Conservation (phyloP, 2,888 invertebrate genomes). For the Cheilosia vulpina region DNA sequence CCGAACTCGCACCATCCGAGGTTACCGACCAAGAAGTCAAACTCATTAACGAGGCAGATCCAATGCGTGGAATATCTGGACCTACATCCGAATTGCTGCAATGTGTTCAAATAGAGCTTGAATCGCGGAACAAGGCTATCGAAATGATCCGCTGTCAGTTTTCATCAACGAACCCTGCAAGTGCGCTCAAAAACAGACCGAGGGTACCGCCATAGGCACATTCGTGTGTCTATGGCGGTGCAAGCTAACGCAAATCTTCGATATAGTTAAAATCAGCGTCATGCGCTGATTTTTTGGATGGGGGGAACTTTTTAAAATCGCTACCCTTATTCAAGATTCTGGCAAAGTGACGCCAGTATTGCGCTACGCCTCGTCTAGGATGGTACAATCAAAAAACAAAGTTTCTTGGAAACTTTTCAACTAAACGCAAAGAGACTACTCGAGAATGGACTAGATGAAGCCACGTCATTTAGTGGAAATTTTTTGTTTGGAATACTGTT, state of each 20-base stretch:
- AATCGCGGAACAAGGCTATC: constrained; percentile 80
- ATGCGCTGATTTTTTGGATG: no score
- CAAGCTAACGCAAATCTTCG: no score
- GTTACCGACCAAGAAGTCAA: constrained; percentile 81
- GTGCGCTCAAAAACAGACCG: constrained; percentile 77
- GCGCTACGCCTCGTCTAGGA: background rate
- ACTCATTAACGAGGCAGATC: constrained; percentile 80
- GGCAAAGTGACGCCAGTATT: constrained; percentile 9
- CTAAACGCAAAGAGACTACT: background rate
- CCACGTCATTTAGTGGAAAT: no score
- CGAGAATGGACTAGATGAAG: background rate
- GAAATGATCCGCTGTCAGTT: constrained; percentile 80
- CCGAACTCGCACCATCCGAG: constrained; percentile 79
- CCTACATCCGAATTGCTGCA: constrained; percentile 82
- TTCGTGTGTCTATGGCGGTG: no score
- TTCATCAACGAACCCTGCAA: constrained; percentile 80
- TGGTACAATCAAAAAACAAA: no score
- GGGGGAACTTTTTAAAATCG: no score
- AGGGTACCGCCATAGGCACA: no score
- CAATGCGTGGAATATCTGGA: constrained; percentile 80
- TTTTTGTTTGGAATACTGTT: no score
- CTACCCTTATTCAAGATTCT: background rate
- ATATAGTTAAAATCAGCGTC: no score
- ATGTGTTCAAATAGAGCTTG: constrained; percentile 80
- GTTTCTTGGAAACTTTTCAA: no score